Percentiles rank a stretch among this genome's conserved stretches.
These are phyloP conservation scores for Zootermopsis nevadensis DNA, from an alignment of 2,888 invertebrate genomes.

Conservation along the genomic window DNA sequence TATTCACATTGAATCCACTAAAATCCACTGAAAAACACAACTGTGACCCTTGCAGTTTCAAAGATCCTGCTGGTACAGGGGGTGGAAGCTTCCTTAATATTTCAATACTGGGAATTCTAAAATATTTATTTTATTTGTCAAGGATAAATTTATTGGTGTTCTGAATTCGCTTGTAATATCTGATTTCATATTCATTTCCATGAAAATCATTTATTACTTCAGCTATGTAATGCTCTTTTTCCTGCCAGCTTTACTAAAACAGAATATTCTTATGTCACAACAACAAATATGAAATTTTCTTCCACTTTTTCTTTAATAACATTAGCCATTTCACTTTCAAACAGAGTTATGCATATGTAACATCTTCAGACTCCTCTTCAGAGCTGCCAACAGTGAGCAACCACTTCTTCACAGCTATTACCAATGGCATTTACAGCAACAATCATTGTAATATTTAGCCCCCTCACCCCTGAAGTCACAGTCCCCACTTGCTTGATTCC, in stretches of 20 bases:
- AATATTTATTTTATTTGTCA: background rate
- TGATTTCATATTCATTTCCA: background rate
- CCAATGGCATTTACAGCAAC: constrained; percentile 55
- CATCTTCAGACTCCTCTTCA: background rate
- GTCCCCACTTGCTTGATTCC: constrained; percentile 56
- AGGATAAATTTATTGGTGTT: constrained; percentile 15
- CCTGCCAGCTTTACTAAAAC: constrained; percentile 13
- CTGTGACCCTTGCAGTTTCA: background rate
- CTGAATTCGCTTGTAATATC: background rate
- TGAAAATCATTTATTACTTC: background rate
- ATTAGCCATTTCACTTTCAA: background rate
- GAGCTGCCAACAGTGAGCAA: background rate
- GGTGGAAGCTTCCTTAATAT: background rate
- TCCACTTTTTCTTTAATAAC: background rate
- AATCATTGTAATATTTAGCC: constrained; percentile 54
- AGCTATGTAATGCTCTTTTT: background rate
- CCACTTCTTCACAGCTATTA: constrained; percentile 8
- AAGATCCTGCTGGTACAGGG: background rate
- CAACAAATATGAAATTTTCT: background rate
- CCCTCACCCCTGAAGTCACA: constrained; percentile 53
- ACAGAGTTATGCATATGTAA: background rate
- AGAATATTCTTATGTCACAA: background rate
- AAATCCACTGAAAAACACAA: background rate
- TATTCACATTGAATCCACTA: background rate
- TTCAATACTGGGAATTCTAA: background rate